Conservation (phyloP, 2,797 vertebrate species). For the Hydrophis major region DNA sequence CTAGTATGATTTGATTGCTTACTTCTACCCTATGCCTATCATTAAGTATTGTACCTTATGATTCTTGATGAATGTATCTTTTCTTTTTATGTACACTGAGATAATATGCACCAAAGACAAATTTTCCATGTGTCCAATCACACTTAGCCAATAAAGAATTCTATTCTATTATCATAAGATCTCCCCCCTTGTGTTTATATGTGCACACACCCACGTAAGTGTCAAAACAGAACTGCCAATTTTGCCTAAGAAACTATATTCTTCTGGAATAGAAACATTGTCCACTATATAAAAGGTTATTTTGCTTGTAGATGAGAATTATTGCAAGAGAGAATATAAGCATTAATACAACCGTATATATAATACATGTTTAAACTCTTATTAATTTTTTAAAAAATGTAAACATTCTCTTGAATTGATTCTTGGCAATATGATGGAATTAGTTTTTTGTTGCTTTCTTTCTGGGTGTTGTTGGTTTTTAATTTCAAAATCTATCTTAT, state of each 20-base stretch:
- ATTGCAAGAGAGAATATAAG: background rate
- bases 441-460: background rate
- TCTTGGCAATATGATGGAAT: background rate
- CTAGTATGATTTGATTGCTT: no score
- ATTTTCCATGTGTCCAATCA: no score
- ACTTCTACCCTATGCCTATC: no score
- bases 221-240: background rate
- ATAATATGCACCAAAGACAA: no score
- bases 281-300: background rate
- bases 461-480: background rate
- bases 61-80: no score
- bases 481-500: background rate
- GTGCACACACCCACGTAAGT: background rate
- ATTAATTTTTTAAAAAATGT: background rate
- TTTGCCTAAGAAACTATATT: background rate
- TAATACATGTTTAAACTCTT: background rate
- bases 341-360: background rate
- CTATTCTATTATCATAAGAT: background rate
- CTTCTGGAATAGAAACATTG: background rate
- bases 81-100: no score
- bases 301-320: background rate
- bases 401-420: background rate
- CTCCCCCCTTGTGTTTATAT: background rate
- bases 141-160: no score
- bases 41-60: no score